These are phyloP conservation scores for Champsocephalus gunnari DNA, from an alignment of 2,797 vertebrate species.

Conservation along the genomic window DNA sequence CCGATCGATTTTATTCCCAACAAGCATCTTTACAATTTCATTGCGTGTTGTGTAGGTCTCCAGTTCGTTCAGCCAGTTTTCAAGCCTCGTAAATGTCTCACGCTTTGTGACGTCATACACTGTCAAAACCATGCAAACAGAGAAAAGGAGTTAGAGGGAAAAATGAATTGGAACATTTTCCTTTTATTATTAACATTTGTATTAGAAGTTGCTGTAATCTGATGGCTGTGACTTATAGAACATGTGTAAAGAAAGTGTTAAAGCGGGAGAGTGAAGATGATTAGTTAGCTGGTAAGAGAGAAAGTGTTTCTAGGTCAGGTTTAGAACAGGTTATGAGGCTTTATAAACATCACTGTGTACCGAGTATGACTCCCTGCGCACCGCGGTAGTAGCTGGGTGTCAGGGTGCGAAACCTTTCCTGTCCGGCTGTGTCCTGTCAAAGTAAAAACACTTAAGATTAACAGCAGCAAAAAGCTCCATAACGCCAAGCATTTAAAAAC, in stretches of 20 bases:
- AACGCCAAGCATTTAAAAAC: no score
- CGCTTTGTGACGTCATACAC: slow-evolving; percentile 98
- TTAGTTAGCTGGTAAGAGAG: not conserved
- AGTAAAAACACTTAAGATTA: slow-evolving; percentile 27
- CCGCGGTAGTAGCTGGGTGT: slow-evolving; percentile 98
- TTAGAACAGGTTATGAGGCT: not conserved
- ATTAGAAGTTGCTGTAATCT: not conserved
- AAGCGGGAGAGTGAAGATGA: not conserved
- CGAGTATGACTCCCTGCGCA: slow-evolving; percentile 96
- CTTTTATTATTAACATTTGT: not conserved
- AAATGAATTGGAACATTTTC: not conserved
- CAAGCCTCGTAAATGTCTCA: slow-evolving; percentile 94
- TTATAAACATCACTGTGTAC: slow-evolving; percentile 79
- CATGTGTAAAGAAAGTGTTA: not conserved
- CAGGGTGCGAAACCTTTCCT: slow-evolving; percentile 96
- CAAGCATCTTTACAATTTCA: slow-evolving; percentile 99
- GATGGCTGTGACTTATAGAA: not conserved
- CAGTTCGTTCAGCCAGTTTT: slow-evolving; percentile 98
- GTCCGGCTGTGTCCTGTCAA: slow-evolving; percentile 95
- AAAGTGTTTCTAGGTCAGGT: not conserved
- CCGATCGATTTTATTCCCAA: slow-evolving; percentile 99
- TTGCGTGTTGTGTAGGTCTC: slow-evolving; percentile 98
- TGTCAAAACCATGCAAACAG: slow-evolving; percentile 59
- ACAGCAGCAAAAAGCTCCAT: not conserved
- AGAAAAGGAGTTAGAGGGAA: not conserved